phyloP scores from a whole-genome alignment of 2,797 vertebrate genomes.

The Acipenser oxyrinchus region DNA sequence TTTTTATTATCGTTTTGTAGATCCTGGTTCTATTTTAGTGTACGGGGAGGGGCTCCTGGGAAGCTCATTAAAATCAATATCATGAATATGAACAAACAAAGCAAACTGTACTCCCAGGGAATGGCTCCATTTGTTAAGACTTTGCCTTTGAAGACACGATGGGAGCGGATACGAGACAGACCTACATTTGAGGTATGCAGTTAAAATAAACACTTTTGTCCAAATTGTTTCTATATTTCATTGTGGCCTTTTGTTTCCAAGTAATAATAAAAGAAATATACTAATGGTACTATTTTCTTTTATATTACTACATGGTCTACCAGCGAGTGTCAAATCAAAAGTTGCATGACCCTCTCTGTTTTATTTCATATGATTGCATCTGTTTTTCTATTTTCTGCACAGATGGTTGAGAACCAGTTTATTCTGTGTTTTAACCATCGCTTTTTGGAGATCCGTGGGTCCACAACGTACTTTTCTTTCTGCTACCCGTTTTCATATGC shows the following conservation, averaged over 20 bases:
- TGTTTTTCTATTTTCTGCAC: slow-evolving; percentile 16
- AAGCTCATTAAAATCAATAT: slow-evolving; percentile 89
- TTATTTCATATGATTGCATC: neutral
- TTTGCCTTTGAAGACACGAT: slow-evolving; percentile 70
- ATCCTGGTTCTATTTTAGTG: slow-evolving; percentile 96
- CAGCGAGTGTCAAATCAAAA: too few relatives aligned
- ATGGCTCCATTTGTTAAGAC: slow-evolving; percentile 91
- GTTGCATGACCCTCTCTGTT: too few relatives aligned
- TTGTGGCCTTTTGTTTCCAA: too few relatives aligned
- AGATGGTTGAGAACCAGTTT: slow-evolving; percentile 90
- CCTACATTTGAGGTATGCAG: slow-evolving; percentile 72
- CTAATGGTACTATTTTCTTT: too few relatives aligned
- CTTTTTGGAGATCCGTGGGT: slow-evolving; percentile 73
- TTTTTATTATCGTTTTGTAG: slow-evolving; percentile 42
- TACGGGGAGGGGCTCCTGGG: slow-evolving; percentile 69
- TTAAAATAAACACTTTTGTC: neutral
- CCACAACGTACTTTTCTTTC: slow-evolving; percentile 90
- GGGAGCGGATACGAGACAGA: slow-evolving; percentile 85
- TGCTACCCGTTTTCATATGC: slow-evolving; percentile 91
- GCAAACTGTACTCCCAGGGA: slow-evolving; percentile 91
- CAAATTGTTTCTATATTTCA: neutral
- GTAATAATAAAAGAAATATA: too few relatives aligned
- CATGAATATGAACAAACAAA: slow-evolving; percentile 98
- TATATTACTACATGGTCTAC: too few relatives aligned
- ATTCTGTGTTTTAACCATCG: slow-evolving; percentile 88